Percentiles rank a stretch among this genome's conserved stretches.
Conservation (phyloP, 2,113 vertebrate species). For the Lota lota region DNA sequence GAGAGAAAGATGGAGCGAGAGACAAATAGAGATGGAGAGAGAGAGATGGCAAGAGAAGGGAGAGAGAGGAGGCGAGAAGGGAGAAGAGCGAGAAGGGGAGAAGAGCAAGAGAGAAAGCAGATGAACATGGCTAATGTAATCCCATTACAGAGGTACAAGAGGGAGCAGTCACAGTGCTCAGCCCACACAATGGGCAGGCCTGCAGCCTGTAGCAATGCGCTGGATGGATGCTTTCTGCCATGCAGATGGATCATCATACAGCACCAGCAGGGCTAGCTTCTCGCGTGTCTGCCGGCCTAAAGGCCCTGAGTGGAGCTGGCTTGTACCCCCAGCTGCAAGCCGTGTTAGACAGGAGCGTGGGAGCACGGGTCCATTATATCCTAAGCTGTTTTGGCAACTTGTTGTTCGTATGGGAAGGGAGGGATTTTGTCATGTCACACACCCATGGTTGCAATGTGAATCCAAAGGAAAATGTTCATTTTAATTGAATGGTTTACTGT, state of each 20-base stretch:
- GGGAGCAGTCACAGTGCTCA: constrained; percentile 73
- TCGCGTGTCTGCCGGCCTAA: constrained; percentile 10
- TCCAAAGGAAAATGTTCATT: too few relatives aligned
- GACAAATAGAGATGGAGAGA: too few relatives aligned
- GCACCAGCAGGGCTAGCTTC: constrained; percentile 35
- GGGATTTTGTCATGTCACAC: too few relatives aligned
- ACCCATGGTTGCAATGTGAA: too few relatives aligned
- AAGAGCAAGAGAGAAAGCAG: constrained; percentile 7
- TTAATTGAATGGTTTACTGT: too few relatives aligned
- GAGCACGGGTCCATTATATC: too few relatives aligned
- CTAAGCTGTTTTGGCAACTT: too few relatives aligned
- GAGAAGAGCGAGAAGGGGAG: background rate
- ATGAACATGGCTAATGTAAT: constrained; percentile 72
- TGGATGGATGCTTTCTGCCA: constrained; percentile 67
- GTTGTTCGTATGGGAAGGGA: too few relatives aligned
- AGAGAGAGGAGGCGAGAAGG: constrained; percentile 18
- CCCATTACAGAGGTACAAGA: constrained; percentile 73
- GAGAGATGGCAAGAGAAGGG: background rate
- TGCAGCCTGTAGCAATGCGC: constrained; percentile 67
- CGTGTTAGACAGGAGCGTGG: too few relatives aligned
- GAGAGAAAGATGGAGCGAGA: too few relatives aligned
- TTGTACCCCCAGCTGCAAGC: constrained; percentile 36
- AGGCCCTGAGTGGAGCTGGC: constrained; percentile 55
- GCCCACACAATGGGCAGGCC: constrained; percentile 68
- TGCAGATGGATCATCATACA: constrained; percentile 67